Percentiles rank a stretch among this genome's conserved stretches.
Evolutionary conservation across 2,797 vertebrate species (phyloP).

Genomic region (Carduelis carduelis): DNA sequence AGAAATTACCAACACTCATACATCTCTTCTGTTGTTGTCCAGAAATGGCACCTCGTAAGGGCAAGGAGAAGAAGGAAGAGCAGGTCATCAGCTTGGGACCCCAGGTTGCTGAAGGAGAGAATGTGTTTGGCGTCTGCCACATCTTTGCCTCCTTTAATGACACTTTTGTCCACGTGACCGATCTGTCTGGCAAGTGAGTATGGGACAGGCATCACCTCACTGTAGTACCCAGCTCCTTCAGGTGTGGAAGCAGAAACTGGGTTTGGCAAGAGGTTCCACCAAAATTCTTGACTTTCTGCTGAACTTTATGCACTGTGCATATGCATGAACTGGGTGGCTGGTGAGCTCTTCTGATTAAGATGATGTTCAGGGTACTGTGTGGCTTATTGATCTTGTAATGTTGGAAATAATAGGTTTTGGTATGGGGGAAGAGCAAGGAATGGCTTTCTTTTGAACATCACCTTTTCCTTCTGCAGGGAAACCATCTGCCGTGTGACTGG

Average conservation of each 20-base stretch:
- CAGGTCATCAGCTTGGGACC: slow-evolving; percentile 97
- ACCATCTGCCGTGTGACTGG: slow-evolving; percentile 97
- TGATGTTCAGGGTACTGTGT: background rate
- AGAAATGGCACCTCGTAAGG: slow-evolving; percentile 97
- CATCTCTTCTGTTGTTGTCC: background rate
- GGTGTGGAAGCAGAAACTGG: background rate
- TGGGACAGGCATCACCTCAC: fast-evolving
- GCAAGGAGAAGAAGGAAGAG: slow-evolving; percentile 99
- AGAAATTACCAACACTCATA: fast-evolving
- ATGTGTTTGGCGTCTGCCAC: slow-evolving; percentile 95
- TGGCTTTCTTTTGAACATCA: fast-evolving
- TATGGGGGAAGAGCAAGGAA: background rate
- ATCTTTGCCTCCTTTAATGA: slow-evolving; percentile 99
- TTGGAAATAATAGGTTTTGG: background rate
- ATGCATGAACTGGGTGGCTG: fast-evolving
- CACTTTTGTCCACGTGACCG: slow-evolving; percentile 95
- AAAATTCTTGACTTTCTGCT: background rate
- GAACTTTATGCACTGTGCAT: background rate
- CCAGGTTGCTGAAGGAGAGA: slow-evolving; percentile 96
- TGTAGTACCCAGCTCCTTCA: background rate
- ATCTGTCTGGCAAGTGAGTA: slow-evolving; percentile 97
- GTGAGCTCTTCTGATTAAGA: background rate
- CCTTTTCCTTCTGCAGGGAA: slow-evolving; percentile 75
- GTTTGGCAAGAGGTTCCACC: background rate
- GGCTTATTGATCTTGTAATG: fast-evolving